Evolutionary conservation across 2,888 invertebrate species (phyloP), one percentile per base, ranked within the genome.

Genomic region (Cryptocephalus primarius): DNA sequence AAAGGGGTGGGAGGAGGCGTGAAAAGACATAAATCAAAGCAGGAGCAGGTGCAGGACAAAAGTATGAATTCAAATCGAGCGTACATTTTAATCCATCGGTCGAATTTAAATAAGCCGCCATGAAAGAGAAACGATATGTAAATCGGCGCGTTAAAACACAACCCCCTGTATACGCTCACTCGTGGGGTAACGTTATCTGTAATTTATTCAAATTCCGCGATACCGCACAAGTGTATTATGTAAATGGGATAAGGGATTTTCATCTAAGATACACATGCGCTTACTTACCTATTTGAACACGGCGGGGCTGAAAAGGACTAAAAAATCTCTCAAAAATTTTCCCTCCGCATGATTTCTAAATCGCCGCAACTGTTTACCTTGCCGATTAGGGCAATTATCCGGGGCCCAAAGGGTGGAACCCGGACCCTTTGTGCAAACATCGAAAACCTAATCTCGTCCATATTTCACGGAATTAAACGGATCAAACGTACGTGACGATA

Each of bases 331-430:
- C 36, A 36, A 11, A 11, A 36, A 6, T 36, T n/a, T n/a, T n/a
- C n/a, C n/a, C n/a, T 6, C 12, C 11, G 36, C 2, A 36, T 36
- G 36, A n/a, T 11, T 36, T 36, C 6, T 36, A 11, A n/a, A 36
- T 4, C 36, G 36, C 36, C 36, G n/a, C 6, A 43, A 39, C 31
- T 51, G 46, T 51, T 51, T 51, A 40, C 49, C 13, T 45, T 45
- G 36, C 32, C 39, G 33, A 34, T 51, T 51, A 51, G n/a, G 40
- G 40, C 51, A 47, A 49, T 51, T 50, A 50, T 50, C 40, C 45
- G 40, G n/a, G 36, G 31, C 13, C 12, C 33, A 32, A 43, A 36
- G 36, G 12, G 36, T 36, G 6, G 11, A n/a, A 2, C 22, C 22
- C 3, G 22, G 3, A 22, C 22, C 43, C 33, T 43, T 32, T 31